phyloP scores from a whole-genome alignment of 2,113 vertebrate genomes.

The Upupa epops region DNA sequence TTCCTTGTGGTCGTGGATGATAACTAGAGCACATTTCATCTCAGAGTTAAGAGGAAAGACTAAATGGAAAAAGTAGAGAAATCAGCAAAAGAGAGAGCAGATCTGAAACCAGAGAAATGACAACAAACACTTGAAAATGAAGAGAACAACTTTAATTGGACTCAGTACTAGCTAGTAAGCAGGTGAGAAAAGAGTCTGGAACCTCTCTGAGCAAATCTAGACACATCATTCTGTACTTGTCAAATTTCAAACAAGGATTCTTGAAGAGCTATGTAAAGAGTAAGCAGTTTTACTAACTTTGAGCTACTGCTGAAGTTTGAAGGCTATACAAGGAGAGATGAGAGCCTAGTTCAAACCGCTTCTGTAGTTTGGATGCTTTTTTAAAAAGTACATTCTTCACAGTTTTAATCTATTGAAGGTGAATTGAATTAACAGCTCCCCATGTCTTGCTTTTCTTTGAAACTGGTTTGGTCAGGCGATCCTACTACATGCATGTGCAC shows the following conservation, averaged over 20 bases:
- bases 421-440: too few relatives aligned
- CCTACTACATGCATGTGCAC: neutral
- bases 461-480: too few relatives aligned
- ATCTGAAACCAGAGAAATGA: neutral
- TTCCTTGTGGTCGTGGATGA: neutral
- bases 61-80: neutral
- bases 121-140: neutral
- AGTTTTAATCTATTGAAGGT: neutral
- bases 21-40: neutral
- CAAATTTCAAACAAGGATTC: neutral
- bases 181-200: neutral
- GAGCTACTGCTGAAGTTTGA: neutral
- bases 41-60: neutral
- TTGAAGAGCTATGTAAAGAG: neutral
- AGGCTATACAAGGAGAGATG: neutral
- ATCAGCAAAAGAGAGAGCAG: neutral
- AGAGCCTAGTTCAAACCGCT: neutral
- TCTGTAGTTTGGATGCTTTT: neutral
- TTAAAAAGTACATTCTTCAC: neutral
- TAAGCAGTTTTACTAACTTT: neutral
- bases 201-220: neutral
- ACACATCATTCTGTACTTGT: neutral
- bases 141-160: neutral
- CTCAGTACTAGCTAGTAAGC: neutral
- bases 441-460: too few relatives aligned